phyloP scores from a whole-genome alignment of 2,797 vertebrate species.

The Sciurus carolinensis region DNA sequence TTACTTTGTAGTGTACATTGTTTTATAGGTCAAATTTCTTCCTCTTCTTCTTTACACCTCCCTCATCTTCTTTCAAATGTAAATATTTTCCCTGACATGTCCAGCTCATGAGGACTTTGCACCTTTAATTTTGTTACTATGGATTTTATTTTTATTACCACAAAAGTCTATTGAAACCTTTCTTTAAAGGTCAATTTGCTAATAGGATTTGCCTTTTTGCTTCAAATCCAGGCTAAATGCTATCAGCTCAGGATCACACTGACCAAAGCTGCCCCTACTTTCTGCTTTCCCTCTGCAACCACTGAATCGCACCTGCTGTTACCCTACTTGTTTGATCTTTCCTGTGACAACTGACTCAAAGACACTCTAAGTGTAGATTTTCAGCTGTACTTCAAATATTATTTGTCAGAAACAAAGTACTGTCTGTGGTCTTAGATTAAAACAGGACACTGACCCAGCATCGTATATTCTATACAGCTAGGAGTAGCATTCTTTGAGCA shows the following conservation, averaged over 20 bases:
- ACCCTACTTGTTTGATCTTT: not conserved
- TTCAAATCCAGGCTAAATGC: constrained; percentile 23
- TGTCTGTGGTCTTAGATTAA: not conserved
- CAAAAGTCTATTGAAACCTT: not conserved
- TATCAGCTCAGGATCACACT: not conserved
- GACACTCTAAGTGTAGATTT: not conserved
- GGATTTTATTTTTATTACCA: constrained; percentile 36
- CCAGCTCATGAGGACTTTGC: not conserved
- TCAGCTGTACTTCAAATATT: not conserved
- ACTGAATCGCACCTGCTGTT: not conserved
- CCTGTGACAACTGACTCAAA: not conserved
- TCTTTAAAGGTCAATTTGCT: constrained; percentile 41
- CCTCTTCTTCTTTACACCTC: not conserved
- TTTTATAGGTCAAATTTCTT: not conserved
- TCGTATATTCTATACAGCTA: not conserved
- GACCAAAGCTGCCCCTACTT: not conserved
- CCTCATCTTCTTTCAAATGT: not conserved
- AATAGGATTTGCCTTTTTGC: constrained; percentile 48
- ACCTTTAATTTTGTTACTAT: constrained; percentile 49
- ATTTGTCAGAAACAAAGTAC: not conserved
- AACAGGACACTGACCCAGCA: not conserved
- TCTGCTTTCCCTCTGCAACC: not conserved
- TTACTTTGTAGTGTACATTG: not conserved
- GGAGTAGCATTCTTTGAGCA: not conserved
- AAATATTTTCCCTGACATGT: not conserved